Evolutionary conservation across 2,113 vertebrate genomes (phyloP).

Genomic region (Balaenoptera acutorostrata): DNA sequence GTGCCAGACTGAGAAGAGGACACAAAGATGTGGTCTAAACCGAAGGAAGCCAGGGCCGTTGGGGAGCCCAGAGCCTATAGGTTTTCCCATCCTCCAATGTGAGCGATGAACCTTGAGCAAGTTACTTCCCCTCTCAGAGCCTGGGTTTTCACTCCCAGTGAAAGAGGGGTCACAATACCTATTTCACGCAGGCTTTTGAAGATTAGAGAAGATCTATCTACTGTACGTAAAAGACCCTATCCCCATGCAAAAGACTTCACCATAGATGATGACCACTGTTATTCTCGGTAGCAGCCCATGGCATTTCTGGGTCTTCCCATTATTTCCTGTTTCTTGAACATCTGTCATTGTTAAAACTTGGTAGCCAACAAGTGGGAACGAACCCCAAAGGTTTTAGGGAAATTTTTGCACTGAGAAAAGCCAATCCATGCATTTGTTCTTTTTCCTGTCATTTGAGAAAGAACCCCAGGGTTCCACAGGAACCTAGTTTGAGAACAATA

Average conservation of each 20-base stretch:
- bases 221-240: rapidly evolving
- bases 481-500: neutral
- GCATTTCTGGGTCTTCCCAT: neutral
- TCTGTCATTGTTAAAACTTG: neutral
- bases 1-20: neutral
- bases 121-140: neutral
- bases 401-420: neutral
- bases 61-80: neutral
- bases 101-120: neutral
- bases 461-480: neutral
- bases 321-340: neutral
- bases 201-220: neutral
- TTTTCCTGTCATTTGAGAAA: neutral
- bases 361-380: neutral
- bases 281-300: neutral
- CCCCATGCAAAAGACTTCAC: too few species aligned
- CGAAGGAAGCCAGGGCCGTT: neutral
- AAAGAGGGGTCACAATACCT: neutral
- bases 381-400: neutral
- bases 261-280: too few species aligned
- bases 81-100: neutral
- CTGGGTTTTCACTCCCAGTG: neutral
- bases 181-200: neutral
- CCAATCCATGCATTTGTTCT: neutral
- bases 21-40: neutral